phyloP scores from a whole-genome alignment of 2,113 vertebrate species.

The Pimephales promelas region DNA sequence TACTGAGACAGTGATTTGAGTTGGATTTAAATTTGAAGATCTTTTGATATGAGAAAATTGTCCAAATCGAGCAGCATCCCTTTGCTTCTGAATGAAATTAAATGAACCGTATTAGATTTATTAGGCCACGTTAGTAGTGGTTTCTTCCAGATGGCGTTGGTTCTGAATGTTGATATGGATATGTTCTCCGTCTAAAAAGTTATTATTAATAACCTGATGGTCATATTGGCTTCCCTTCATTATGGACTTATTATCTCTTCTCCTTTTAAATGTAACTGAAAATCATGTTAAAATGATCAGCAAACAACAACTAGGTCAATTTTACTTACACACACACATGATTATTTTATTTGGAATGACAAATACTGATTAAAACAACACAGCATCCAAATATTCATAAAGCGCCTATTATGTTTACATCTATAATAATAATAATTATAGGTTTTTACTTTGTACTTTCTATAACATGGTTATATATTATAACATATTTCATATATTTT shows the following conservation, averaged over 20 bases:
- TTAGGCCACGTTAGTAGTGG: neutral
- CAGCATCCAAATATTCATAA: no score
- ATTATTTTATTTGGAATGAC: no score
- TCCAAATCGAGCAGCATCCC: constrained; percentile 9
- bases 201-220: neutral
- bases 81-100: constrained; percentile 21
- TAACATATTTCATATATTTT: neutral
- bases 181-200: constrained; percentile 3
- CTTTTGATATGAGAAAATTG: constrained; percentile 32
- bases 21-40: constrained; percentile 29
- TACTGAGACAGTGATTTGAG: constrained; percentile 41
- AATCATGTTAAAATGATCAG: neutral
- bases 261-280: neutral
- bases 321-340: no score
- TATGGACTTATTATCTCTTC: neutral
- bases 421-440: neutral
- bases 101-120: constrained; percentile 25
- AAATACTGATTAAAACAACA: no score
- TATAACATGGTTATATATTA: neutral
- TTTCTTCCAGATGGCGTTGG: constrained; percentile 14
- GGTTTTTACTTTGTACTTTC: neutral
- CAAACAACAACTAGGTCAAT: neutral
- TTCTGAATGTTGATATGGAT: constrained; percentile 35
- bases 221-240: neutral
- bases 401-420: no score